Conservation (phyloP, 2,113 vertebrate species). For the Scopus umbretta region DNA sequence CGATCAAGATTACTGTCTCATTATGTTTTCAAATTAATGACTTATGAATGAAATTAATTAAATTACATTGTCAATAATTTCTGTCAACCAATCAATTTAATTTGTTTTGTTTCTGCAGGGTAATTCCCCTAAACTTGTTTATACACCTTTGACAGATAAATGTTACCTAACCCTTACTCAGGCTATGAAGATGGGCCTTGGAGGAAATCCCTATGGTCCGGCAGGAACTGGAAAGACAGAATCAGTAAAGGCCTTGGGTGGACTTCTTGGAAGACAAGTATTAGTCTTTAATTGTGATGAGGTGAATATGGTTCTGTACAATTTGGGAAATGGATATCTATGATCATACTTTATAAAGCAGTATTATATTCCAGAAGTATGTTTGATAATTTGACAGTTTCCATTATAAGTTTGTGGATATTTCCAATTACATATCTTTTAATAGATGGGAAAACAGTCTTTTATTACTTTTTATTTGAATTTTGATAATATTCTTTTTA, state of each 20-base stretch:
- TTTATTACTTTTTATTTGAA: background rate
- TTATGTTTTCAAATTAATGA: background rate
- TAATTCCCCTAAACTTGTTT: conserved; percentile 93
- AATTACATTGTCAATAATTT: background rate
- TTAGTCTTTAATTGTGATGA: conserved; percentile 99
- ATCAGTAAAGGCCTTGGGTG: conserved; percentile 95
- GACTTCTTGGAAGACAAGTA: conserved; percentile 93
- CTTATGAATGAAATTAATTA: background rate
- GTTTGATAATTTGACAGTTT: background rate
- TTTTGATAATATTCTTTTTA: background rate
- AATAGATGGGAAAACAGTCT: background rate
- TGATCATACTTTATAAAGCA: background rate
- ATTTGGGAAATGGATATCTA: background rate
- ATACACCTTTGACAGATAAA: conserved; percentile 95
- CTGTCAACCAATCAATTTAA: background rate
- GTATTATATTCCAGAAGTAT: background rate
- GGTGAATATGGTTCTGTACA: conserved; percentile 70
- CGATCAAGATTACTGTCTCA: too few relatives aligned
- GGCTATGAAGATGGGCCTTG: conserved; percentile 95
- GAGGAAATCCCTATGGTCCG: conserved; percentile 95
- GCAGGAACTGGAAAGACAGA: conserved; percentile 98
- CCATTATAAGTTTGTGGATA: background rate
- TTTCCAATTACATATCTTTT: background rate
- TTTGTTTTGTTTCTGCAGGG: conserved; percentile 74
- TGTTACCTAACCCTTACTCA: conserved; percentile 96